A percentile compares a stretch with the other conserved stretches of the same genome.
Evolutionary conservation across 2,113 vertebrate genomes (phyloP).

Genomic region (Narcine bancroftii): DNA sequence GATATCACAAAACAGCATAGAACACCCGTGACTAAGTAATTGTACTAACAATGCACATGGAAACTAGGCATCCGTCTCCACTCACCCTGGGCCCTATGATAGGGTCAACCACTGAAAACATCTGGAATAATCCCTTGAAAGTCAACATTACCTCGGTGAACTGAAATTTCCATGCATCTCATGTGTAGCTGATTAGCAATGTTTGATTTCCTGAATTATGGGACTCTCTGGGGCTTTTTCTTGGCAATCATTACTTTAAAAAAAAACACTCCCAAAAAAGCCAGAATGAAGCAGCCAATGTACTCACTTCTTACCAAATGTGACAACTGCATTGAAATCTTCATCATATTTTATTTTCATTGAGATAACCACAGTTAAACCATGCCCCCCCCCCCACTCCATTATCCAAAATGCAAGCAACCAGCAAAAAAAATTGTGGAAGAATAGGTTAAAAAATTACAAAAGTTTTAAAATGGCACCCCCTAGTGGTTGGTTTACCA

Average conservation of each 20-base stretch:
- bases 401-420: too few species aligned
- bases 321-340: background rate
- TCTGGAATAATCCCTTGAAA: background rate
- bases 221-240: background rate
- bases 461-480: too few species aligned
- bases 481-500: too few species aligned
- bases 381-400: too few species aligned
- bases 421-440: too few species aligned
- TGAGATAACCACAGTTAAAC: too few species aligned
- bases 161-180: background rate
- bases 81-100: background rate
- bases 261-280: too few species aligned
- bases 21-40: background rate
- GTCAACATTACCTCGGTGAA: background rate
- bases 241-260: constrained; percentile 1
- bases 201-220: background rate
- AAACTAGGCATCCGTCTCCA: background rate
- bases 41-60: background rate
- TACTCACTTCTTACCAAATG: background rate
- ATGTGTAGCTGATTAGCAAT: background rate
- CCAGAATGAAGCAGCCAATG: too few species aligned
- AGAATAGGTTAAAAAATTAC: too few species aligned
- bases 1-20: background rate
- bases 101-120: background rate
- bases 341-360: background rate